Base-by-base conservation (phyloP, 2,113 vertebrate genomes). In the Girardinichthys multiradiatus region DNA sequence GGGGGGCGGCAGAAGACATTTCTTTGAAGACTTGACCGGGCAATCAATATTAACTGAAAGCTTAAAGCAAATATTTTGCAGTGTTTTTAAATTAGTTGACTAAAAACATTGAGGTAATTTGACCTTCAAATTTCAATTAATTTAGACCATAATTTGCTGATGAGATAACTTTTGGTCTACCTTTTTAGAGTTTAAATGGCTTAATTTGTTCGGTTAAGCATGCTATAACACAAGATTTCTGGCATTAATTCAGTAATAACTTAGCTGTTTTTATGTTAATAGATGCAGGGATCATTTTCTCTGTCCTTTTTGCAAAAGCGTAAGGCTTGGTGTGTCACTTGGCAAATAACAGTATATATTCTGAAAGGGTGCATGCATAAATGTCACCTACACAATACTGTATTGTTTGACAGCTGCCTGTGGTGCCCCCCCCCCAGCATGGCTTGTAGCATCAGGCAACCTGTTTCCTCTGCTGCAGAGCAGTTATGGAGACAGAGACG, bases 391-490 rank as follows among this genome's bases (percentile, higher is more conserved):
- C 78, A 86, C 78, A 72, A 70, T 74, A 63, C 65, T 63, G 72
- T 74, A 80, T 66, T 84, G 78, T 85, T 75, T 79, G 81, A 85
- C 88, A 78, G 31, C 51, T 26, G 29, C 64, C 79, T 77, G 77
- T 72, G 72, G 70, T 66, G 39, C 71, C 72, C 69, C 58, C 72
- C 69, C 58, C 33, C 77, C 64, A 54, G 72, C 33, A 4, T 60
- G 72, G 70, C 77, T 75, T 62, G 70, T 83, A 74, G 68, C 88
- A 81, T 78, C 75, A 75, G 76, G 65, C 75, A 76, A 70, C 64
- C 85, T 76, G 84, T 80, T 83, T 86, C 81, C 81, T 71, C 68
- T 90, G 73, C 80, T 73, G 78, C 80, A 74, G 72, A 86, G 74
- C 82, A 79, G 74, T 87, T 81, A 69, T 59, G 70, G 71, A 84